These are phyloP conservation scores for Penaeus indicus DNA, from an alignment of 1,140 invertebrate genomes.

Conservation along the genomic window DNA sequence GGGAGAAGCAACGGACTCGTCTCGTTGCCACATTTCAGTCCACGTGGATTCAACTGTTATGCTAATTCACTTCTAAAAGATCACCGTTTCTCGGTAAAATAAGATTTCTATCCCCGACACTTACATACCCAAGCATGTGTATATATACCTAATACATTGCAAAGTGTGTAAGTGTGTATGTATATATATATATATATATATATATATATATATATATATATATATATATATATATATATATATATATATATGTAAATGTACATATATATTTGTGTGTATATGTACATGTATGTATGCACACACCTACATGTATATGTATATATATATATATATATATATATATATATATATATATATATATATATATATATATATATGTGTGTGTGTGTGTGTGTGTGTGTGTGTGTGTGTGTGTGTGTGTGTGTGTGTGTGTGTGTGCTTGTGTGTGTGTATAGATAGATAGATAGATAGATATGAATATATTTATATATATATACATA, in stretches of 20 bases:
- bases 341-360: not conserved
- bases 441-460: not conserved
- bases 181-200: too few species aligned
- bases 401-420: constrained; percentile 2
- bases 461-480: not conserved
- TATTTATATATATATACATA: constrained; percentile 18
- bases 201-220: not conserved
- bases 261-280: constrained; percentile 21
- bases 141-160: too few species aligned
- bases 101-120: too few species aligned
- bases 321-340: too few species aligned
- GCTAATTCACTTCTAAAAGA: too few species aligned
- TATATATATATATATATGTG: not conserved
- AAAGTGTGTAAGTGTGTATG: too few species aligned
- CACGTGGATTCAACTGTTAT: too few species aligned
- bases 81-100: too few species aligned
- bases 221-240: constrained; percentile 19
- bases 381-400: constrained; percentile 10
- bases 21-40: too few species aligned
- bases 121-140: too few species aligned
- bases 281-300: constrained; percentile 13
- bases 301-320: not conserved
- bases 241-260: constrained; percentile 25
- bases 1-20: too few species aligned
- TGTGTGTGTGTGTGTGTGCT: not conserved